These are phyloP conservation scores for Hypercompe scribonia DNA, from an alignment of 2,888 invertebrate genomes.

Conservation along the genomic window DNA sequence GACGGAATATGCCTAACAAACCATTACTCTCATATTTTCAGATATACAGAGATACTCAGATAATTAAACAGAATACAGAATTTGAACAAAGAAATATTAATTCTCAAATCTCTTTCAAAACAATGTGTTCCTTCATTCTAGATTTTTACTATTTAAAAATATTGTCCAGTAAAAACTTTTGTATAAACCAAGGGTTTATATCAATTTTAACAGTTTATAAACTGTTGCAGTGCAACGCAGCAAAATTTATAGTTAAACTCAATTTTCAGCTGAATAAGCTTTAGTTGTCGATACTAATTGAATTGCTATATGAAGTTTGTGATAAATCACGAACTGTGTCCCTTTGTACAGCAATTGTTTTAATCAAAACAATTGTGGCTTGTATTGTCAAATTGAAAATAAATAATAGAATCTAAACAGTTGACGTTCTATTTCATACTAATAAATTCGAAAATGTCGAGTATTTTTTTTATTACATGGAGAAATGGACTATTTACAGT, in stretches of 20 bases:
- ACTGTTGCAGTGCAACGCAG: constrained; percentile 42
- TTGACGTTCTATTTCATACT: not conserved
- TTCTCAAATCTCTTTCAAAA: not conserved
- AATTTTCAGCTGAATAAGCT: constrained; percentile 43
- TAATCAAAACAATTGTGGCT: not conserved
- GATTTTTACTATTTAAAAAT: not conserved
- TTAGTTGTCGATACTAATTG: constrained; percentile 39
- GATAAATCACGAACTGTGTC: constrained; percentile 37
- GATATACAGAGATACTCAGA: too few relatives aligned
- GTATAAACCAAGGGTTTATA: constrained; percentile 12
- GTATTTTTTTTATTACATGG: not conserved
- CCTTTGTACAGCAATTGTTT: constrained; percentile 10
- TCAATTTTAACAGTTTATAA: constrained; percentile 35
- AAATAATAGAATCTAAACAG: not conserved
- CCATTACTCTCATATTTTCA: not conserved
- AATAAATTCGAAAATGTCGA: not conserved
- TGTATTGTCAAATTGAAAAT: not conserved
- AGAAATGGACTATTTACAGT: not conserved
- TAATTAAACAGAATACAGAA: too few relatives aligned
- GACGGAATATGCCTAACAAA: not conserved
- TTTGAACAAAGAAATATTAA: not conserved
- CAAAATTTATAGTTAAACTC: constrained; percentile 42
- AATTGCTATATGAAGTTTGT: constrained; percentile 36
- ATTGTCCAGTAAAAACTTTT: constrained; percentile 20
- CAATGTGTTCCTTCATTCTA: not conserved